A percentile compares a stretch with the other conserved stretches of the same genome.
phyloP scores from a whole-genome alignment of 2,113 vertebrate genomes.

The Catharus minimus region DNA sequence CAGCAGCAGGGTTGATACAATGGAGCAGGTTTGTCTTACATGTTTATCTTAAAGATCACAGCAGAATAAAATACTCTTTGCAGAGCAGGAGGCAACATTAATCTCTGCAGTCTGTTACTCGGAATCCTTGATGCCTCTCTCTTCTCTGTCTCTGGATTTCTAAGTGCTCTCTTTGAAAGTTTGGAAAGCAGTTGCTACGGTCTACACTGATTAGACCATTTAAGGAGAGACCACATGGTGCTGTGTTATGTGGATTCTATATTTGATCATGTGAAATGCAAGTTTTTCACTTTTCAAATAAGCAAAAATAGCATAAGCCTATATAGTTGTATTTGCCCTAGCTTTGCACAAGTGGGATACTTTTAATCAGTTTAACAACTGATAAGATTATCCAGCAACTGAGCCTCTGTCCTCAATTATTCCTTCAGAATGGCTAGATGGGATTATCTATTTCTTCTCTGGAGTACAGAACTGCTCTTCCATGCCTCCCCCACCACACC shows the following conservation, averaged over 20 bases:
- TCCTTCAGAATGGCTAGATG: background rate
- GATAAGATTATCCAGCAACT: background rate
- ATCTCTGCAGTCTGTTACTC: background rate
- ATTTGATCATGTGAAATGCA: background rate
- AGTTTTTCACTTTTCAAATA: background rate
- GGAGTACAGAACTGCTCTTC: background rate
- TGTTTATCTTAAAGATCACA: constrained; percentile 14
- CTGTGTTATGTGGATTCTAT: background rate
- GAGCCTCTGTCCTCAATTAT: background rate
- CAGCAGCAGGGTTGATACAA: background rate
- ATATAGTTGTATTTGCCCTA: background rate
- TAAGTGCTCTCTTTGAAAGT: background rate
- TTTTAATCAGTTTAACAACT: background rate
- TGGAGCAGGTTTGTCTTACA: background rate
- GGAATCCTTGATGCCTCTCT: background rate
- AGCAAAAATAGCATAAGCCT: background rate
- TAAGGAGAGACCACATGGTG: background rate
- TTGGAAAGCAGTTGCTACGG: constrained; percentile 17
- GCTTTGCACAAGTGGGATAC: background rate
- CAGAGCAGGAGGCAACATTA: background rate
- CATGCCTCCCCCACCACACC: rapidly evolving
- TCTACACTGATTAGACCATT: background rate
- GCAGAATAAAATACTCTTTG: background rate
- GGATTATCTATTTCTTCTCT: background rate
- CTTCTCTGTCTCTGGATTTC: constrained; percentile 2